Evolutionary conservation across 2,113 vertebrate genomes (phyloP).

Genomic region (Daphoenositta chrysoptera): DNA sequence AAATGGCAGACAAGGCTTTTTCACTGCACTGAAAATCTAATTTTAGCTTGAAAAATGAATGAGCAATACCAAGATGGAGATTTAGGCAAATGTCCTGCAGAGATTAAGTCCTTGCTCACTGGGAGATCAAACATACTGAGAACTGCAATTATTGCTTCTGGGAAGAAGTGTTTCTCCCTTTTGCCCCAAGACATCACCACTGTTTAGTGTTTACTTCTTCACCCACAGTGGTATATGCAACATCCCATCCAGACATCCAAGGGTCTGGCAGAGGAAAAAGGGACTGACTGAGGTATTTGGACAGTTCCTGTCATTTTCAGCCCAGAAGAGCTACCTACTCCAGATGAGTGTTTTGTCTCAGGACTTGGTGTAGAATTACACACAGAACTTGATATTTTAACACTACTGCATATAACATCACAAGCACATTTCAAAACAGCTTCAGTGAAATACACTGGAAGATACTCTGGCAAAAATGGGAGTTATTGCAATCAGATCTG

Average conservation of each 20-base stretch:
- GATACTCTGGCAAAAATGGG: background rate
- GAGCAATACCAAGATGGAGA: background rate
- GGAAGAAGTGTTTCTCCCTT: background rate
- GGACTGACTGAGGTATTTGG: background rate
- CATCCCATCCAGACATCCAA: background rate
- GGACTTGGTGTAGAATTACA: background rate
- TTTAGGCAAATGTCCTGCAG: background rate
- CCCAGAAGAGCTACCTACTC: background rate
- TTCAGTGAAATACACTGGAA: background rate
- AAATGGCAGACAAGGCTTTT: background rate
- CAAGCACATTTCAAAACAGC: background rate
- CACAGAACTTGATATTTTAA: background rate
- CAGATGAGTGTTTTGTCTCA: background rate
- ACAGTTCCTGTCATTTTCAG: background rate
- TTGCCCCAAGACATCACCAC: background rate
- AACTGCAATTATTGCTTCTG: background rate
- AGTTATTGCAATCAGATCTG: background rate
- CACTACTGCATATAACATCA: background rate
- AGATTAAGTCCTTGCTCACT: background rate
- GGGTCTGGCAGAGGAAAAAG: background rate
- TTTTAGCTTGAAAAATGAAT: background rate
- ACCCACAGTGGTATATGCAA: background rate
- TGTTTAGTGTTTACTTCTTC: background rate
- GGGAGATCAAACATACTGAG: rapidly evolving
- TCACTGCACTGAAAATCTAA: background rate